phyloP scores from a whole-genome alignment of 2,113 vertebrate genomes.

The Lanius collurio region DNA sequence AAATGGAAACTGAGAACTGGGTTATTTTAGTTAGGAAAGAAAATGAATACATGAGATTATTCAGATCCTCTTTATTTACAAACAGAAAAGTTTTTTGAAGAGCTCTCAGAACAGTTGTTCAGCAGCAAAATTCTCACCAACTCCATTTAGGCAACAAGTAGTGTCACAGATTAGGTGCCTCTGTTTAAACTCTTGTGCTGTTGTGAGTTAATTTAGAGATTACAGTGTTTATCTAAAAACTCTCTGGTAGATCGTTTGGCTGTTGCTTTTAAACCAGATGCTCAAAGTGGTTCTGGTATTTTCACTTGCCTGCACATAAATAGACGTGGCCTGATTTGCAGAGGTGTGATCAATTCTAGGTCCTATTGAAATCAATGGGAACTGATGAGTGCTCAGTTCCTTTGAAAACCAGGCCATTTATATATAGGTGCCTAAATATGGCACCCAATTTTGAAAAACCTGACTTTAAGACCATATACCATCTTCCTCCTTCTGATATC shows the following conservation, averaged over 20 bases:
- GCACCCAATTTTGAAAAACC: conserved; percentile 47
- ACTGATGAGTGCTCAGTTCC: conserved; percentile 40
- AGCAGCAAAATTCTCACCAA: neutral
- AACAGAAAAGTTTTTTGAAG: neutral
- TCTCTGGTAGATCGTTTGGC: neutral
- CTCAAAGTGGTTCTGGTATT: neutral
- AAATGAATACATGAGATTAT: neutral
- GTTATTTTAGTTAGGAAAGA: conserved; percentile 36
- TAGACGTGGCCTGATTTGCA: conserved; percentile 25
- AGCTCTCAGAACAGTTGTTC: neutral
- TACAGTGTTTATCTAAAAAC: neutral
- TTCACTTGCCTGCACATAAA: accelerated
- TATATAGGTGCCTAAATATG: conserved; percentile 58
- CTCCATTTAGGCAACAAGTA: neutral
- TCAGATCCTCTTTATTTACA: conserved; percentile 7
- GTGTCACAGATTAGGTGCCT: neutral
- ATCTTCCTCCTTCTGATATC: conserved; percentile 20
- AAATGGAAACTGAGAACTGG: conserved; percentile 49
- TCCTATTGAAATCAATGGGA: conserved; percentile 42
- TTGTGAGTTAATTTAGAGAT: neutral
- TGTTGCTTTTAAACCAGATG: neutral
- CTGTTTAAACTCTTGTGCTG: neutral
- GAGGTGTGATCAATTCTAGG: conserved; percentile 39
- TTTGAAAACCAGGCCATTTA: conserved; percentile 55
- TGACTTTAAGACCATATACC: conserved; percentile 14